Evolutionary conservation across 2,113 vertebrate species (phyloP).

Genomic region (Silurus asotus): DNA sequence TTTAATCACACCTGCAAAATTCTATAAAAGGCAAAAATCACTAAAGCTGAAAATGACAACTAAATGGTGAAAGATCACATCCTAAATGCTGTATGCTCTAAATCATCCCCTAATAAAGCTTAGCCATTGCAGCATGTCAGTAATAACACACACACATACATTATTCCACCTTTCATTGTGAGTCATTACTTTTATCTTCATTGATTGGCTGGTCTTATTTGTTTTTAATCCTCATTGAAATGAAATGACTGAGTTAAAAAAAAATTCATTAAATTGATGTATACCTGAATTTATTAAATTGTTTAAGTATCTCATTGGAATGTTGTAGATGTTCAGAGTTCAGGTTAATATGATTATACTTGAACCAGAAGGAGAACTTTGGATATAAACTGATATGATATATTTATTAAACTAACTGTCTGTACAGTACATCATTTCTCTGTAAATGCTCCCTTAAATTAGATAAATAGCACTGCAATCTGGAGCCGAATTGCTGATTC

Average conservation of each 20-base stretch:
- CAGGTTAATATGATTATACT: background rate
- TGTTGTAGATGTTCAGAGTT: background rate
- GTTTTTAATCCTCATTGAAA: background rate
- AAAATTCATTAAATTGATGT: background rate
- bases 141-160: background rate
- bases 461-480: background rate
- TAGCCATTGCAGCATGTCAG: background rate
- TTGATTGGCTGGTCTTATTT: constrained; percentile 3
- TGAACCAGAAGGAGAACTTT: background rate
- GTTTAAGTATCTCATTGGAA: background rate
- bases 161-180: background rate
- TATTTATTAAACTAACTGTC: background rate
- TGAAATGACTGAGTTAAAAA: background rate
- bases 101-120: background rate
- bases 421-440: background rate
- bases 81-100: background rate
- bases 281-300: background rate
- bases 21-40: background rate
- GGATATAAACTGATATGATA: background rate
- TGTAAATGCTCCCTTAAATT: background rate
- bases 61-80: background rate
- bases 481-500: background rate
- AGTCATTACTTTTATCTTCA: background rate
- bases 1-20: background rate
- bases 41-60: background rate